phyloP scores from a whole-genome alignment of 2,113 vertebrate species.

The Falco punctatus region DNA sequence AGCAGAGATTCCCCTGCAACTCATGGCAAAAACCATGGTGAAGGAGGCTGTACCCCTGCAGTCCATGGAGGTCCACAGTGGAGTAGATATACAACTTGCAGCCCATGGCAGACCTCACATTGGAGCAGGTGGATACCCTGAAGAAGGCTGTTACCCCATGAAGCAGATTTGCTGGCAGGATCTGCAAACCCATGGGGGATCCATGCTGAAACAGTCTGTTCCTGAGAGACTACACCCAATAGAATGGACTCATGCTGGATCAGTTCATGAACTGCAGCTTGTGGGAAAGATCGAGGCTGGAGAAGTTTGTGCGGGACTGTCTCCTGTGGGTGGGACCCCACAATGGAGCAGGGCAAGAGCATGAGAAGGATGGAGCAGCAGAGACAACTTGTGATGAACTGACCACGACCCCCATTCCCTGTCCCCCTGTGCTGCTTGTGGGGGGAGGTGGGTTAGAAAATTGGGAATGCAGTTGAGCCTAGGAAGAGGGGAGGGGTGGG shows the following conservation, averaged over 20 bases:
- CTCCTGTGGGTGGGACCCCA: neutral
- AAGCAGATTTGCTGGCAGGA: neutral
- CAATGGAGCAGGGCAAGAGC: neutral
- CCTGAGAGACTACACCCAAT: neutral
- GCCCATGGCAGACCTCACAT: too few species aligned
- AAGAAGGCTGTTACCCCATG: neutral
- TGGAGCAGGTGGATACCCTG: neutral
- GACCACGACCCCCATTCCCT: neutral
- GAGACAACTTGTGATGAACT: neutral
- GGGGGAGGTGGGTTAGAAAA: neutral
- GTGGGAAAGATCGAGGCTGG: neutral
- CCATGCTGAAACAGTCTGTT: neutral
- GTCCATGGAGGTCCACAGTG: neutral
- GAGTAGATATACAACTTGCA: neutral
- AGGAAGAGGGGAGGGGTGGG: neutral
- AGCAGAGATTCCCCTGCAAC: neutral
- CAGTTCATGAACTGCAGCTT: neutral
- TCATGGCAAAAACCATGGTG: fast-evolving
- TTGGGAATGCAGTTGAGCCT: neutral
- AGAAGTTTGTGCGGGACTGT: neutral
- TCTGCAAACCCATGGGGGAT: fast-evolving
- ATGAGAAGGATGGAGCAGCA: neutral
- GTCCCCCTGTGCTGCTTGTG: fast-evolving
- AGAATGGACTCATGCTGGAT: neutral
- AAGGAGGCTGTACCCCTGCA: neutral